These are phyloP conservation scores for Erpetoichthys calabaricus DNA, from an alignment of 2,797 vertebrate species.

Conservation along the genomic window DNA sequence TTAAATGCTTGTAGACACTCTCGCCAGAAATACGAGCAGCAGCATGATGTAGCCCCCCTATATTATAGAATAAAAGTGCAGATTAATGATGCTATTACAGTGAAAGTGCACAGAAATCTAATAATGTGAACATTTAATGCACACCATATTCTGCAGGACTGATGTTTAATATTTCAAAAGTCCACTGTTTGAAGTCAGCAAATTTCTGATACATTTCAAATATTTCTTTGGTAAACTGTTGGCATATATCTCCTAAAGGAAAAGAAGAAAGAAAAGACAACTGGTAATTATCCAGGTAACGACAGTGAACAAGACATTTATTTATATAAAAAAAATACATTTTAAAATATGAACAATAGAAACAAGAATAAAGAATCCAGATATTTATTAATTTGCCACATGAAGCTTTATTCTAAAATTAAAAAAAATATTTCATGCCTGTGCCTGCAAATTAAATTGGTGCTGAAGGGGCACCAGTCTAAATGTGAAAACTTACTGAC, in stretches of 20 bases:
- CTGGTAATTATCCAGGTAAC: background rate
- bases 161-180: constrained; percentile 73
- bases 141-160: constrained; percentile 66
- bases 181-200: constrained; percentile 67
- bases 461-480: no score
- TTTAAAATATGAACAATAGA: no score
- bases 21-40: constrained; percentile 66
- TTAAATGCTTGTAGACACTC: constrained; percentile 64
- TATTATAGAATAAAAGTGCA: background rate
- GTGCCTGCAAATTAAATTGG: no score
- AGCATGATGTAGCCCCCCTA: constrained; percentile 86
- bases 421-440: no score
- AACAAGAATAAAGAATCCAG: no score
- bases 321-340: background rate
- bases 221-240: constrained; percentile 84
- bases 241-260: constrained; percentile 83
- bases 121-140: background rate
- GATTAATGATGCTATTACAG: background rate
- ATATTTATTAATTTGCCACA: no score
- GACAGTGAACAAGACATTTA: background rate
- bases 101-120: background rate
- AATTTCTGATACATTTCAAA: constrained; percentile 87
- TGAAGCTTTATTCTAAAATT: no score
- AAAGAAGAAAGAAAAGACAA: constrained; percentile 11
- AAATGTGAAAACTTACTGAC: no score